Conservation (phyloP, 2,113 vertebrate genomes). For the Prolemur simus region DNA sequence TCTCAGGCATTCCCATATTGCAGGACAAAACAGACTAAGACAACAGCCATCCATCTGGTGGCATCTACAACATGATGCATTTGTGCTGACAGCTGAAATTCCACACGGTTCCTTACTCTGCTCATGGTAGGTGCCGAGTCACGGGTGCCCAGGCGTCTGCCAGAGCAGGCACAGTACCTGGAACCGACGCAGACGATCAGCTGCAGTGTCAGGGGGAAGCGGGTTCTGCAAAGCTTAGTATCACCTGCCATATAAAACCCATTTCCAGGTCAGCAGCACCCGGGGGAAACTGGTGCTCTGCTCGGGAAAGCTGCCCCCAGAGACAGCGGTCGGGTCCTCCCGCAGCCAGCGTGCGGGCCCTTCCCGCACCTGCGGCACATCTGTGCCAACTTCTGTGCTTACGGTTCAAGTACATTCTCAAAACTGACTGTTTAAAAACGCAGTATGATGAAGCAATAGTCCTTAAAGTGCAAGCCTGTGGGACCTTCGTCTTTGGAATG, state of each 20-base stretch:
- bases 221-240: too few species aligned
- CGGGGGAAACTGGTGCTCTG: too few species aligned
- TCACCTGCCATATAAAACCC: background rate
- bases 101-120: background rate
- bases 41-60: background rate
- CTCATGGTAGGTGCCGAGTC: background rate
- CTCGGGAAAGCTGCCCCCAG: too few species aligned
- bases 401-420: accelerated
- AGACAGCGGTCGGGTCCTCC: background rate
- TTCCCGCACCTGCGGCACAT: accelerated
- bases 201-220: background rate
- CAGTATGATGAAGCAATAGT: accelerated
- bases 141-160: background rate
- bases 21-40: background rate
- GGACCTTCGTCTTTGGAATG: background rate
- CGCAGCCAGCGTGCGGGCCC: background rate
- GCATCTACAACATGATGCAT: accelerated
- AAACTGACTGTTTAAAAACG: background rate
- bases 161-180: background rate
- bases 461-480: background rate
- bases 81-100: background rate
- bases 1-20: background rate
- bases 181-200: background rate
- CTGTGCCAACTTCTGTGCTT: background rate
- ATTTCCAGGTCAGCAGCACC: background rate